phyloP scores from a whole-genome alignment of 2,797 vertebrate species.

The Salmo trutta region DNA sequence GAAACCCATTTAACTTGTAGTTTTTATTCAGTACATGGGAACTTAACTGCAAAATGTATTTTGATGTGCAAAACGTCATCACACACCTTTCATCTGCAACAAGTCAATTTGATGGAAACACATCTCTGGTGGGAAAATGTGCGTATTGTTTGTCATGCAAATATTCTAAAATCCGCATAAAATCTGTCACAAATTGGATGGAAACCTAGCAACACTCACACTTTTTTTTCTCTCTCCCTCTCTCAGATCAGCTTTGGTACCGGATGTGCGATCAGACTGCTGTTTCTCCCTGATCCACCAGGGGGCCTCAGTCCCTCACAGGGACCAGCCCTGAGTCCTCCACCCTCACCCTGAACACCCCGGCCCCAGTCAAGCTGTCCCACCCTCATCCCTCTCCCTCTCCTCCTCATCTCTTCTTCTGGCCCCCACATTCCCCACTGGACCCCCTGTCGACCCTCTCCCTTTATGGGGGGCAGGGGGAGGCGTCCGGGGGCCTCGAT shows the following conservation, averaged over 20 bases:
- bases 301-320: constrained; percentile 33
- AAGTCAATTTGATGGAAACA: too few species aligned
- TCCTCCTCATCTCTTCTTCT: constrained; percentile 36
- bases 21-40: too few species aligned
- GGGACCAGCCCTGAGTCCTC: constrained; percentile 44
- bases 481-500: constrained; percentile 52
- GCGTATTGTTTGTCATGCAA: too few species aligned
- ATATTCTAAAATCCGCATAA: too few species aligned
- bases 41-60: too few species aligned
- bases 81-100: too few species aligned
- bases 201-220: too few species aligned
- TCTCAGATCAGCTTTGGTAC: neutral
- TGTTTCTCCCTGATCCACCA: constrained; percentile 50
- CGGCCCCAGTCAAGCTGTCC: constrained; percentile 59
- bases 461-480: constrained; percentile 63
- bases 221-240: neutral
- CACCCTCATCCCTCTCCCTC: constrained; percentile 24
- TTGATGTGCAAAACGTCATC: too few species aligned
- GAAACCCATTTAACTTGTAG: too few species aligned
- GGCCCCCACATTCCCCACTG: constrained; percentile 64
- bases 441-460: constrained; percentile 59
- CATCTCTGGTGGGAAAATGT: too few species aligned
- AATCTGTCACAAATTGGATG: too few species aligned
- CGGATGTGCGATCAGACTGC: constrained; percentile 37
- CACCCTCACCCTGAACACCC: constrained; percentile 60